A percentile compares a stretch with the other conserved stretches of the same genome.
Conservation (phyloP, 2,797 vertebrate genomes). For the Acanthis flammea region DNA sequence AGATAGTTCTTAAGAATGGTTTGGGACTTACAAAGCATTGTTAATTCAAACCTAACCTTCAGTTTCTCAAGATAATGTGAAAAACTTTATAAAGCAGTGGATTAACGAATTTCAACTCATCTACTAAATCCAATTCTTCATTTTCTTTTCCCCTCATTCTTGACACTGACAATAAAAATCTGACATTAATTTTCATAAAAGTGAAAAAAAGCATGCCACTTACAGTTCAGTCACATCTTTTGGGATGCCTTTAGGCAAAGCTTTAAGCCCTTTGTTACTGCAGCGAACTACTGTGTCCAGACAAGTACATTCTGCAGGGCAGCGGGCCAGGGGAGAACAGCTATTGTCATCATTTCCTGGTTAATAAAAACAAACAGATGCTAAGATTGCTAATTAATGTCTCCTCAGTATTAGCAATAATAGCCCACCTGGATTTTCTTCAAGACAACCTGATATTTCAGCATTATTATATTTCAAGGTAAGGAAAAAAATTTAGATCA, state of each 20-base stretch:
- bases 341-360: conserved; percentile 95
- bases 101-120: background rate
- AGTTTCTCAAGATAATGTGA: background rate
- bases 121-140: background rate
- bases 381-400: background rate
- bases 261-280: conserved; percentile 93
- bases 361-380: conserved; percentile 20
- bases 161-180: background rate
- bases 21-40: background rate
- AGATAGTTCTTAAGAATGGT: background rate
- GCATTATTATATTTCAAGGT: background rate
- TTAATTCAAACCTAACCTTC: background rate
- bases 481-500: background rate
- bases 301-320: conserved; percentile 93
- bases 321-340: conserved; percentile 90
- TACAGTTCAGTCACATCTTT: conserved; percentile 96
- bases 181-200: background rate
- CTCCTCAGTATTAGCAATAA: background rate
- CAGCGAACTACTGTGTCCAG: conserved; percentile 97
- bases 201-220: conserved; percentile 66
- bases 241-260: conserved; percentile 91
- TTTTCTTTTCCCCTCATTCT: background rate
- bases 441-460: background rate
- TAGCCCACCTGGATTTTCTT: background rate
- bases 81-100: background rate